These are phyloP conservation scores for Pygathrix nemaeus DNA, from an alignment of 2,113 vertebrate species.

Conservation along the genomic window DNA sequence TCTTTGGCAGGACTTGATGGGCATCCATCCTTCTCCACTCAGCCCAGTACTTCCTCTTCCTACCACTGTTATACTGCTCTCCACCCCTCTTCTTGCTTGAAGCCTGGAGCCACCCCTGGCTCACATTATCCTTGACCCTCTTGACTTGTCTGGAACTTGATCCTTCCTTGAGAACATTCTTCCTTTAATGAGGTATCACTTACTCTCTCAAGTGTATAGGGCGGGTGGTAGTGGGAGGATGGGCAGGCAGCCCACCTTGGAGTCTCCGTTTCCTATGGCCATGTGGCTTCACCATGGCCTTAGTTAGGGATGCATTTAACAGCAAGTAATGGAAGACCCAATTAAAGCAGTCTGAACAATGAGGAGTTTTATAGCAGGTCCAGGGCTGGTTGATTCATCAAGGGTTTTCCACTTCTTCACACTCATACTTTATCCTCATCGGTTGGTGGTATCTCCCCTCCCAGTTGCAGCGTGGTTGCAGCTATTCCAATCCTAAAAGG, in stretches of 20 bases:
- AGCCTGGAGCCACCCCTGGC: not conserved
- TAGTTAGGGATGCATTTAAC: not conserved
- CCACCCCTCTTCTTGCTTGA: not conserved
- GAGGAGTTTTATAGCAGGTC: not conserved
- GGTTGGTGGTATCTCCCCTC: not conserved
- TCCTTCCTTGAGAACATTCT: not conserved
- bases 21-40: not conserved
- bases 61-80: not conserved
- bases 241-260: not conserved
- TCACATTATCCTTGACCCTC: not conserved
- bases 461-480: not conserved
- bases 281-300: not conserved
- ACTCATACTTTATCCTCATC: not conserved
- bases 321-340: not conserved
- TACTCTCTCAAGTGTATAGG: not conserved
- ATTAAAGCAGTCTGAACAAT: not conserved
- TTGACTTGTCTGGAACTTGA: not conserved
- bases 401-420: not conserved
- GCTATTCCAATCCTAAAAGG: not conserved
- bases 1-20: conserved; percentile 27
- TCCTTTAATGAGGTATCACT: not conserved
- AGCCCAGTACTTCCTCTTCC: conserved; percentile 37
- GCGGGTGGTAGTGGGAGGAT: not conserved
- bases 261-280: not conserved
- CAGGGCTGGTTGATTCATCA: not conserved